Evolutionary conservation across 30 jellyfish, hydroid and myxozoan genomes (phyloP).

Genomic region (Calvadosia cruxmelitensis): DNA sequence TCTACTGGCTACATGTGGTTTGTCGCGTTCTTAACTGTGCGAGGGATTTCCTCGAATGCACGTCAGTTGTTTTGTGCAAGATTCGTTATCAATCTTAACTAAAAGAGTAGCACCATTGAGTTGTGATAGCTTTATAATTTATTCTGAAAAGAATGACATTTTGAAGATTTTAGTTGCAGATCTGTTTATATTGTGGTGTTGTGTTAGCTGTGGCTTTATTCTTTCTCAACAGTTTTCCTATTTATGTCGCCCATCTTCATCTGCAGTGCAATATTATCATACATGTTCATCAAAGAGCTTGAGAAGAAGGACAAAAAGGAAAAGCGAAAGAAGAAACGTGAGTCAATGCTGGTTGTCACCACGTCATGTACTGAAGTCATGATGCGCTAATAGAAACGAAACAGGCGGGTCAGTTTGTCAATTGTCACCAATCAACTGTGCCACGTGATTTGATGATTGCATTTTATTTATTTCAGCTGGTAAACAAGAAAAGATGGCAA

Average conservation of each 20-base stretch:
- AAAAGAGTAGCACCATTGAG: too few relatives aligned
- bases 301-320: conserved; percentile 55
- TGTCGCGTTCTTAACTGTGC: too few relatives aligned
- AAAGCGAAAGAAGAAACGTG: conserved; percentile 9
- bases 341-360: neutral
- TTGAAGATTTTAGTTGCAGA: neutral
- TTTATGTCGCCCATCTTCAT: conserved; percentile 57
- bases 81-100: too few relatives aligned
- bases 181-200: neutral
- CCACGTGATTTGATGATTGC: neutral
- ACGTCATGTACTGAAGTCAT: too few relatives aligned
- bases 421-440: too few relatives aligned
- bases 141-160: neutral
- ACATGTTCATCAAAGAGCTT: conserved; percentile 50
- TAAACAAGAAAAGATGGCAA: conserved; percentile 43
- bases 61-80: too few relatives aligned
- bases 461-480: conserved; percentile 21
- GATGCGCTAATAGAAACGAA: too few relatives aligned
- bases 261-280: conserved; percentile 61
- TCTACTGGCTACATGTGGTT: too few relatives aligned
- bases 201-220: neutral
- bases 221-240: conserved; percentile 36
- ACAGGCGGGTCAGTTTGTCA: too few relatives aligned
- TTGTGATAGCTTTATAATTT: too few relatives aligned
- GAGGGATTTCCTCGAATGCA: too few relatives aligned